A percentile compares a stretch with the other conserved stretches of the same genome.
Evolutionary conservation across 2,888 invertebrate genomes (phyloP).

Genomic region (Achlya flavicornis): DNA sequence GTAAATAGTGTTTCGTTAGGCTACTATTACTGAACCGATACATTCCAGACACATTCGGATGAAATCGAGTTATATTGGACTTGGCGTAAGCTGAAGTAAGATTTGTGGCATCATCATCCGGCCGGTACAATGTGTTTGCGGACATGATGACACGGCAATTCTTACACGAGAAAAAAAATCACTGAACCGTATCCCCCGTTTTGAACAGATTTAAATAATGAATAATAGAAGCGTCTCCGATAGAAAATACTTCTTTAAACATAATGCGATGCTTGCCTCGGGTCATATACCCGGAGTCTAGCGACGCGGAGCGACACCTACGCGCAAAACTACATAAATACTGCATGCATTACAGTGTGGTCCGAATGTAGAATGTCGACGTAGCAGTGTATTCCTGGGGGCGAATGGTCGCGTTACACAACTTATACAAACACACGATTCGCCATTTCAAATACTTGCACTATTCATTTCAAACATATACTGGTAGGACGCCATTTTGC

Average conservation of each 20-base stretch:
- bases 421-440: too few species aligned
- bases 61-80: slow-evolving; percentile 15
- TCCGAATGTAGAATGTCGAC: not conserved
- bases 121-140: not conserved
- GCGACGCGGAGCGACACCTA: not conserved
- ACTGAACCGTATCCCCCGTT: not conserved
- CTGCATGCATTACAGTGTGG: not conserved
- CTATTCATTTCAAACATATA: not conserved
- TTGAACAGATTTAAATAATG: not conserved
- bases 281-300: not conserved
- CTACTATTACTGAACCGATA: not conserved
- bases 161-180: not conserved
- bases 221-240: not conserved
- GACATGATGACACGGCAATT: not conserved
- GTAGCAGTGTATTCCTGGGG: not conserved
- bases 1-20: slow-evolving; percentile 12
- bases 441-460: not conserved
- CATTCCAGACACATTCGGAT: slow-evolving; percentile 4
- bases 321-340: not conserved
- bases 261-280: not conserved
- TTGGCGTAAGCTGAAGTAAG: not conserved
- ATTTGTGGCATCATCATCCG: not conserved
- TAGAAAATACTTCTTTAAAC: not conserved
- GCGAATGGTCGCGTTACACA: not conserved
- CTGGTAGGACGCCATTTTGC: not conserved